phyloP scores from a whole-genome alignment of 2,888 invertebrate species.

The Epinotia bilunana region DNA sequence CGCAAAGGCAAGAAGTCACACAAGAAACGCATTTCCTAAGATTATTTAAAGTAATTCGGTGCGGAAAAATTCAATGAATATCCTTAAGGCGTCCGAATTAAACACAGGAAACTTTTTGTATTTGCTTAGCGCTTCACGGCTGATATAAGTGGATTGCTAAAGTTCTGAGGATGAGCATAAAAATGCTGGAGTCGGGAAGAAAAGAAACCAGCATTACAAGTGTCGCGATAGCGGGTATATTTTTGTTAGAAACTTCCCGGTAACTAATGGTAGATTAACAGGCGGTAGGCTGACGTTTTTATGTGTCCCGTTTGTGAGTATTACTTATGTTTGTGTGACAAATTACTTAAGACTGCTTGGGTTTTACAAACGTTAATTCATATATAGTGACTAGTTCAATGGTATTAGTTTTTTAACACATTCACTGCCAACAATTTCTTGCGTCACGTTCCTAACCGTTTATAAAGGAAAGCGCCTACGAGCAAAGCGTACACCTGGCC shows the following conservation, averaged over 20 bases:
- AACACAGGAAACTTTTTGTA: constrained; percentile 81
- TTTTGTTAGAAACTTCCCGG: constrained; percentile 71
- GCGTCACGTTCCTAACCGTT: too few relatives aligned
- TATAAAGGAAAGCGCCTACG: too few relatives aligned
- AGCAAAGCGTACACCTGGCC: too few relatives aligned
- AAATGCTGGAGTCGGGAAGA: constrained; percentile 73
- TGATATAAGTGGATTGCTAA: constrained; percentile 85
- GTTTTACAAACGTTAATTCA: background rate
- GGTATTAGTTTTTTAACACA: background rate
- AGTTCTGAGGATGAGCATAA: constrained; percentile 82
- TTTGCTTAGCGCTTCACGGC: constrained; percentile 82
- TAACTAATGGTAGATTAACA: constrained; percentile 65
- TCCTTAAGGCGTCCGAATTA: constrained; percentile 81
- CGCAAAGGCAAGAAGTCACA: constrained; percentile 51
- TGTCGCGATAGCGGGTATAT: constrained; percentile 77
- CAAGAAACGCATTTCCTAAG: constrained; percentile 66
- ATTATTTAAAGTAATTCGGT: constrained; percentile 78
- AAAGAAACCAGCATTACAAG: constrained; percentile 75
- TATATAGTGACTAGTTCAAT: constrained; percentile 6
- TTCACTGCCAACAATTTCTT: background rate
- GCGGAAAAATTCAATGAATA: constrained; percentile 79
- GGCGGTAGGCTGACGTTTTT: constrained; percentile 47
- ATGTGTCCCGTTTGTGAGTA: constrained; percentile 37
- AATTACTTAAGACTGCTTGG: constrained; percentile 15
- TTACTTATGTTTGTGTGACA: constrained; percentile 24